phyloP scores from a whole-genome alignment of 1,140 invertebrate genomes.

The Lucilia cuprina region DNA sequence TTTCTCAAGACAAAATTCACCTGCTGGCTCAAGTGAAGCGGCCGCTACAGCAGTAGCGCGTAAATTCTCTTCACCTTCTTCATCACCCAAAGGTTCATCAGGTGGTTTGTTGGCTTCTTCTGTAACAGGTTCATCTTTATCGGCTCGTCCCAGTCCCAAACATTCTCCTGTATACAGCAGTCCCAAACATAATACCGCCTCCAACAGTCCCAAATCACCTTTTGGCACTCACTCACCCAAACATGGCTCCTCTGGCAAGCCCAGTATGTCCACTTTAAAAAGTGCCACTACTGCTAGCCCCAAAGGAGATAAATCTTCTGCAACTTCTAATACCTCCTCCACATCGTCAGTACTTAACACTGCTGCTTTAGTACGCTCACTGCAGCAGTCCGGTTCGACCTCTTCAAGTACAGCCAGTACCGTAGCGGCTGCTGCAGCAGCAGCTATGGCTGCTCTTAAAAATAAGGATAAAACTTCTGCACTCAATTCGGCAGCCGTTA shows the following conservation, averaged over 20 bases:
- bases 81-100: slow-evolving; percentile 68
- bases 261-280: slow-evolving; percentile 87
- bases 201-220: slow-evolving; percentile 69
- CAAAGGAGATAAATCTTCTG: slow-evolving; percentile 34
- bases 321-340: not conserved
- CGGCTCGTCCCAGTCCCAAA: slow-evolving; percentile 74
- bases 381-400: not conserved
- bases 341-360: not conserved
- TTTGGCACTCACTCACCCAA: slow-evolving; percentile 75
- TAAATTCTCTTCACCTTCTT: slow-evolving; percentile 63
- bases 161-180: slow-evolving; percentile 80
- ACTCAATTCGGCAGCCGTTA: slow-evolving; percentile 9
- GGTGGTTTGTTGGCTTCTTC: slow-evolving; percentile 69
- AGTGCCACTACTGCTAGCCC: slow-evolving; percentile 67
- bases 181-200: slow-evolving; percentile 71
- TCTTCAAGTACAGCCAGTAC: slow-evolving; percentile 39
- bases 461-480: slow-evolving; percentile 20
- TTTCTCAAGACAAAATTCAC: slow-evolving; percentile 57
- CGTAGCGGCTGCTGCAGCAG: slow-evolving; percentile 41
- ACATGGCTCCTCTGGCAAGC: slow-evolving; percentile 79
- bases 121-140: slow-evolving; percentile 62
- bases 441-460: not conserved
- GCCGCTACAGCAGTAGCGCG: slow-evolving; percentile 45
- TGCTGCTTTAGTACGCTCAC: slow-evolving; percentile 6
- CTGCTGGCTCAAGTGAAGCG: slow-evolving; percentile 47